These are phyloP conservation scores for Pteronotus mesoamericanus DNA, from an alignment of 2,797 vertebrate species.

Conservation along the genomic window DNA sequence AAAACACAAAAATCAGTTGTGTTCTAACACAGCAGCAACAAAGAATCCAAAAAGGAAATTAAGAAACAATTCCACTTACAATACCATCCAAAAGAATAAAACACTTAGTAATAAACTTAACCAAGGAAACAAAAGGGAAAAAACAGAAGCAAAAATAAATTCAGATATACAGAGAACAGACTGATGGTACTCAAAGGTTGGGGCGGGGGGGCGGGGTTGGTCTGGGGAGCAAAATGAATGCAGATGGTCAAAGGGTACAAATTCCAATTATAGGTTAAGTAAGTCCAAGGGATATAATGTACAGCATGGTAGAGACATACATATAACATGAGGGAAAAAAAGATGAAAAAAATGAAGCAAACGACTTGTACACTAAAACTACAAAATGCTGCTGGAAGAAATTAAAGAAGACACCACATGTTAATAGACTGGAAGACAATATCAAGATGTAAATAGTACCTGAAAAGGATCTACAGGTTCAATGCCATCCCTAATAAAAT, in stretches of 20 bases:
- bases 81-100: not conserved
- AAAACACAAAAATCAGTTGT: not conserved
- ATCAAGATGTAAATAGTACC: not conserved
- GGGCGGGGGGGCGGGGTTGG: not conserved
- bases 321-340: not conserved
- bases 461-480: not conserved
- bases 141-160: not conserved
- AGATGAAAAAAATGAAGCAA: not conserved
- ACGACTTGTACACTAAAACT: not conserved
- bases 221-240: not conserved
- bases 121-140: not conserved
- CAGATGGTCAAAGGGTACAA: not conserved
- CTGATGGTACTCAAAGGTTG: not conserved
- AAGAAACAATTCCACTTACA: slow-evolving; percentile 11
- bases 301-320: not conserved
- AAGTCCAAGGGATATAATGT: not conserved
- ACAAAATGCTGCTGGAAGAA: not conserved
- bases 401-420: not conserved
- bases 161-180: not conserved
- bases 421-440: not conserved
- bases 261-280: not conserved
- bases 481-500: not conserved
- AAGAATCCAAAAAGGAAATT: slow-evolving; percentile 26
- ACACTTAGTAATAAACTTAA: not conserved
- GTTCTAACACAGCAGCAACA: not conserved